Base-by-base conservation (phyloP, 2,113 vertebrate genomes). In the Salminus brasiliensis region DNA sequence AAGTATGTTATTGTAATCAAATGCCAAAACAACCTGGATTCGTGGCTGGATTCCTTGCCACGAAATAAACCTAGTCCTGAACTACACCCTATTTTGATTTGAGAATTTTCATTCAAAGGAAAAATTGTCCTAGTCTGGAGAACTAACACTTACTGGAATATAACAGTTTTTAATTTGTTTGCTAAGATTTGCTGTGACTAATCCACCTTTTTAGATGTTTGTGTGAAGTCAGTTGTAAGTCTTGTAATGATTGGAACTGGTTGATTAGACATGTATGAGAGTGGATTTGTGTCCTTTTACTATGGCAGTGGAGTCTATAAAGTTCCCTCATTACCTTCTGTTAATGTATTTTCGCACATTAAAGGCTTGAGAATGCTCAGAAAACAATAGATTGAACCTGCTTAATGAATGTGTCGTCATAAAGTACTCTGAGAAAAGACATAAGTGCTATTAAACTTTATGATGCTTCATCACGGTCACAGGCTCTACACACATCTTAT, bases 261-360 rank as follows among this genome's bases (percentile, higher is more conserved):
- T 60, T 59, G 18, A 52, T 30, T 39, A 55, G 23, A 63, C 27
- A 7, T 25, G 5, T 39, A 5, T 43, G 27, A 13, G 39, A 71
- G 23, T 27, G 16, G 21, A n/a, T 29, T 77, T 32, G 45, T 63
- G 18, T 71, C 53, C 23, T 4, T 71, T 18, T 52, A 69, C 23
- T 47, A 21, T 11, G 30, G 30, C 70, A 66, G n/a, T 11, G 63
- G 52, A 74, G 27, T 74, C 63, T 71, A 66, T 76, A 76, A 62
- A 81, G 70, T 78, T 62, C 39, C 62, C n/a, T 74, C 62, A 79
- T 85, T 84, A 84, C 78, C 49, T 41, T 80, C 59, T 83, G 29
- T 11, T 80, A 83, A 87, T 84, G 27, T 29, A 47, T 84, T 47
- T 66, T 36, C 2, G 16, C 34, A 76, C 36, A 72, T 36, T 36